phyloP scores from a whole-genome alignment of 2,113 vertebrate genomes.

The Morphnarchus princeps region DNA sequence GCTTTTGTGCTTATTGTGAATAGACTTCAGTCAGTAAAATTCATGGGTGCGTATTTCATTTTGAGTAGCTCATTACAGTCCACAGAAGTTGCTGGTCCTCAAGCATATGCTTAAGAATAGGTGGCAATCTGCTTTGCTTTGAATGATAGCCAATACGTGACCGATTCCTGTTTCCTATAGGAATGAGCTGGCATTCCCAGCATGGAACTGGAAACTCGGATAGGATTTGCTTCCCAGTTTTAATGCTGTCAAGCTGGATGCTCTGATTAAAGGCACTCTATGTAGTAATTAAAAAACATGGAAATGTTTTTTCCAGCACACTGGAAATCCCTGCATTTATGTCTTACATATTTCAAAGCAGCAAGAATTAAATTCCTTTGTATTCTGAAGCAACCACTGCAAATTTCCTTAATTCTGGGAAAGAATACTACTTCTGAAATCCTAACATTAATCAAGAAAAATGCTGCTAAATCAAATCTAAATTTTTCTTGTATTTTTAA shows the following conservation, averaged over 20 bases:
- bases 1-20: neutral
- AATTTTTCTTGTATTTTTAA: neutral
- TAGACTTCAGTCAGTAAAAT: neutral
- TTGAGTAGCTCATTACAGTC: neutral
- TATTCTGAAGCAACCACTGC: neutral
- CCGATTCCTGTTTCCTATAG: neutral
- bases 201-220: neutral
- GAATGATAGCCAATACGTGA: neutral
- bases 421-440: neutral
- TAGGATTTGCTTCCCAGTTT: neutral
- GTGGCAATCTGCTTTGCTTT: neutral
- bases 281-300: neutral
- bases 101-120: neutral
- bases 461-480: neutral
- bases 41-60: accelerated
- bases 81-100: neutral
- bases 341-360: neutral
- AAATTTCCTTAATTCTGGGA: neutral
- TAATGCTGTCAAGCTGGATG: neutral
- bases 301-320: neutral
- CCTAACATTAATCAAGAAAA: neutral
- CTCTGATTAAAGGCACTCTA: neutral
- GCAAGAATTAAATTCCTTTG: neutral
- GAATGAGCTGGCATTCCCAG: neutral
- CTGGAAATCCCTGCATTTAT: neutral